phyloP scores from a whole-genome alignment of 1,140 invertebrate genomes.

The Leptinotarsa defecta region DNA sequence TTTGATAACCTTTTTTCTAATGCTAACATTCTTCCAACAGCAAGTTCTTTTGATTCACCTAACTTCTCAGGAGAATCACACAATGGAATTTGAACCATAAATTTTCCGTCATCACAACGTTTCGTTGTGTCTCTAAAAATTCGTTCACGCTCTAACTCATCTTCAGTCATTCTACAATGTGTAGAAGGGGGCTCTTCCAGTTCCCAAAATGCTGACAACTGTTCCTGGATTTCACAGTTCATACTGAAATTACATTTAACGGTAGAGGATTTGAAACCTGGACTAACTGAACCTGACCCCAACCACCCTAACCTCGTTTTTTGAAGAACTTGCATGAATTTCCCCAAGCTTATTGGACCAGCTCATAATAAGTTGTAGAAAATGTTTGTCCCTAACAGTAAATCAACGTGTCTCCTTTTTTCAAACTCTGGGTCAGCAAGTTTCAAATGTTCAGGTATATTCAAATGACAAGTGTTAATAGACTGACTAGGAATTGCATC shows the following conservation, averaged over 20 bases:
- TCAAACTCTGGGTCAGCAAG: not conserved
- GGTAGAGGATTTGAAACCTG: not conserved
- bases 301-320: not conserved
- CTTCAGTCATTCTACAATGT: not conserved
- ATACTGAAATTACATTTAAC: too few species aligned
- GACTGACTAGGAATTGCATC: not conserved
- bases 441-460: not conserved
- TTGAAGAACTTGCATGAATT: not conserved
- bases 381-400: not conserved
- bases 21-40: slow-evolving; percentile 1
- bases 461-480: not conserved
- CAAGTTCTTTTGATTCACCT: not conserved
- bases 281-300: not conserved
- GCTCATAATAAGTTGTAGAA: not conserved
- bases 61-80: not conserved
- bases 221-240: too few species aligned
- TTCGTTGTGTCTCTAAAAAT: not conserved
- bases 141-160: not conserved
- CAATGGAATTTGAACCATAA: not conserved
- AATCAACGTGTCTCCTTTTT: not conserved
- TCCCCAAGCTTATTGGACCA: not conserved
- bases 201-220: too few species aligned
- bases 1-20: slow-evolving; percentile 23
- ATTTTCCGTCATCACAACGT: not conserved
- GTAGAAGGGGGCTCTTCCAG: too few species aligned